Evolutionary conservation across 1,140 invertebrate genomes (phyloP).

Genomic region (Hyposmocoma kahamanoa): DNA sequence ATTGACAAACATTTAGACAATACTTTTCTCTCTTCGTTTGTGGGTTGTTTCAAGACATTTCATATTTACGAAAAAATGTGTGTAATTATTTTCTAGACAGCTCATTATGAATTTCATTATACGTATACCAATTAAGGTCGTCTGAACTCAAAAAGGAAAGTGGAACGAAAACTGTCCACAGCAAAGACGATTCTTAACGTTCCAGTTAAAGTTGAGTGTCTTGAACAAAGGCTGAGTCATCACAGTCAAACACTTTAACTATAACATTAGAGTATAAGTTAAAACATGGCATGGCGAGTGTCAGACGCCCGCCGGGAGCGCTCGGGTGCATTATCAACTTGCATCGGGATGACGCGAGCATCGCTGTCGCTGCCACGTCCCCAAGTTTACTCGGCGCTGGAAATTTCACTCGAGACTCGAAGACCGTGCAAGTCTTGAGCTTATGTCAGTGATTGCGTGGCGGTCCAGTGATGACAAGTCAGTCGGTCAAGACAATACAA

Average conservation of each 20-base stretch:
- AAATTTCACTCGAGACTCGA: conserved; percentile 64
- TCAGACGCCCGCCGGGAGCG: conserved; percentile 11
- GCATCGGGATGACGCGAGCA: conserved; percentile 56
- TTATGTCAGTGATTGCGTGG: conserved; percentile 7
- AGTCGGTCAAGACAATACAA: neutral
- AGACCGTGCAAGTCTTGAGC: neutral
- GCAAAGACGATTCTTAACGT: no score
- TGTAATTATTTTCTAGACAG: no score
- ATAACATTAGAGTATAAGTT: conserved; percentile 8
- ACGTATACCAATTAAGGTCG: no score
- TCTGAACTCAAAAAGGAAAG: no score
- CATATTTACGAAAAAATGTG: no score
- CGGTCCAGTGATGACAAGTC: conserved; percentile 11
- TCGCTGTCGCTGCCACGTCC: conserved; percentile 59
- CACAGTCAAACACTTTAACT: neutral
- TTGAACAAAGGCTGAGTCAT: no score
- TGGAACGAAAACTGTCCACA: no score
- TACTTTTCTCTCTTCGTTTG: no score
- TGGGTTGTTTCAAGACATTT: no score
- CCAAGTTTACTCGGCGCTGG: conserved; percentile 60
- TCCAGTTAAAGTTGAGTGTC: no score
- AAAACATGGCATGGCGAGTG: conserved; percentile 9
- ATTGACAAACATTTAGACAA: no score
- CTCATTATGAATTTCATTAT: no score
- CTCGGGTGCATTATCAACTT: conserved; percentile 56